Evolutionary conservation across 64 coral and sea anemone species (phyloP).

Genomic region (Platygyra sinensis): DNA sequence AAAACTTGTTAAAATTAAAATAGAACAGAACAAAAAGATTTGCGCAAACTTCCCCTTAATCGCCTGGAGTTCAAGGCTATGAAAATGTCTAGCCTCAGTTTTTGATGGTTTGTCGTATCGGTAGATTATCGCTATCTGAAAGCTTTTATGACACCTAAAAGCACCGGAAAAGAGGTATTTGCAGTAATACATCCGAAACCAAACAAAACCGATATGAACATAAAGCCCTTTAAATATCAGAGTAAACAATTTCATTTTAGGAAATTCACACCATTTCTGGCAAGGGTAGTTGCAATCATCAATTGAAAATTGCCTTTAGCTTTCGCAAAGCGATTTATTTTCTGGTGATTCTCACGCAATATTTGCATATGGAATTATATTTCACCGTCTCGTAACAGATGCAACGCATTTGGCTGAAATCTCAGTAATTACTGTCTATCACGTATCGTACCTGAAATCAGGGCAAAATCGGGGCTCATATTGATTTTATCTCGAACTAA

Average conservation of each 20-base stretch:
- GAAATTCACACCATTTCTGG: constrained; percentile 41
- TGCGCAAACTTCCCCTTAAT: background rate
- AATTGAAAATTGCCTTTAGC: background rate
- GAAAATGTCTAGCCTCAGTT: constrained; percentile 18
- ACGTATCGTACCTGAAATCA: constrained; percentile 31
- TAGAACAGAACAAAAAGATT: background rate
- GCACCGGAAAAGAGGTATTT: constrained; percentile 37
- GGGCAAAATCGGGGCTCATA: constrained; percentile 9
- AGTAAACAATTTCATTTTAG: constrained; percentile 48
- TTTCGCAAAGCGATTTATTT: background rate
- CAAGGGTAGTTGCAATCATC: background rate
- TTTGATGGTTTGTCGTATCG: constrained; percentile 45
- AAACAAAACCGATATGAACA: constrained; percentile 50
- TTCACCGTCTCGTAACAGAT: constrained; percentile 25
- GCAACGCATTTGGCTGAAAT: constrained; percentile 36
- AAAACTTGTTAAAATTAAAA: background rate
- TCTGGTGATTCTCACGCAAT: constrained; percentile 7
- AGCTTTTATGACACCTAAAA: constrained; percentile 56
- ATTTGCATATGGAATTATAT: constrained; percentile 42
- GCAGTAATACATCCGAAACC: constrained; percentile 44
- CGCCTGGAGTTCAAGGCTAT: constrained; percentile 30
- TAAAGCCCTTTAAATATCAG: constrained; percentile 43
- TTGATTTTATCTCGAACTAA: constrained; percentile 21
- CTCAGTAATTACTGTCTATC: constrained; percentile 43
- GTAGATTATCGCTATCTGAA: constrained; percentile 55